Base-by-base conservation (phyloP, 2,113 vertebrate species). In the Paraplagusia blochii region DNA sequence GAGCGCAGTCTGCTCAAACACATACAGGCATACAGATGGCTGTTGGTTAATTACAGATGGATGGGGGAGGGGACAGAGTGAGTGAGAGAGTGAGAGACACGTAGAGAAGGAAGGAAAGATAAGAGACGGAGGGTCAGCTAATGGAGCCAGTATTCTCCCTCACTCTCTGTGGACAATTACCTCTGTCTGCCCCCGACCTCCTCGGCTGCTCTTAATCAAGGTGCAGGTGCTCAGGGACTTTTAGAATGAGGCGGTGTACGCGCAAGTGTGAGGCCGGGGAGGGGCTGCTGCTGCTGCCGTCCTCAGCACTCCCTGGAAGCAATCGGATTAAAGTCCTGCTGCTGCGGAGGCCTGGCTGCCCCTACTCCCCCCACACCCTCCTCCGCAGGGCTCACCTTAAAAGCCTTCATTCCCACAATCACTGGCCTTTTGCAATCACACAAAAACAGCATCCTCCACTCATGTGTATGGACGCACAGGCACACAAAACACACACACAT, bases 11-110 rank as follows among this genome's bases (percentile, higher is more conserved):
- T 79, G 79, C 80, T 83, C 83, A 83, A 65, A 82, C 76, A 82
- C 83, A 84, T 54, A 82, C 63, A 81, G 63, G 58, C 79, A 82
- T 84, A 79, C 85, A 82, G 80, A 88, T 83, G 87, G 86, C 76
- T 77, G 69, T 76, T 83, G 78, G 87, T 86, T 89, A 89, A 90
- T 87, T 87, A 88, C 85, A 88, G 80, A 82, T 78, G 76, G 74
- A 83, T 75, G 80, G 80, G 72, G 77, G 69, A 66, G 68, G 72
- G 72, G 65, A n/a, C 36, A 49, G 56, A 57, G 44, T 55, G 64
- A 69, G 53, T 0, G 35, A 68, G 42, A 15, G 64, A 69, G 53
- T 0, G 35, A 68, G 42, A 15, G 51, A 66, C 1, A 44, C 1
- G 50, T 47, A 73, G 52, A 42, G 44, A 63, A 39, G 63, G 35